Evolutionary conservation across 2,888 invertebrate genomes (phyloP).

Genomic region (Andrena fulva): DNA sequence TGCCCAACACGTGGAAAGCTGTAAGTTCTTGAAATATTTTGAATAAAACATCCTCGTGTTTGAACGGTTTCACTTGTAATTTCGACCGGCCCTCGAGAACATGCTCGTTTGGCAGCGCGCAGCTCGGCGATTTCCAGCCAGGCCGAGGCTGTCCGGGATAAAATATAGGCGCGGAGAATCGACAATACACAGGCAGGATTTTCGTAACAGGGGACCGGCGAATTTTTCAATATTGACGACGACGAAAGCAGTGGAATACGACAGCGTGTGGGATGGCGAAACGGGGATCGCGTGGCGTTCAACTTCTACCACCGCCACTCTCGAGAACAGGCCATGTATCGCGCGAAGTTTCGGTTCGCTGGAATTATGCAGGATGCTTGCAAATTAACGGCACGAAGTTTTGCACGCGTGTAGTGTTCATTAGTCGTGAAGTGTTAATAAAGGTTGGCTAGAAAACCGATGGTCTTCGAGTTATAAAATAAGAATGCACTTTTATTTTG

Average conservation of each 20-base stretch:
- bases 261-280: conserved; percentile 18
- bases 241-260: conserved; percentile 2
- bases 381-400: too few relatives aligned
- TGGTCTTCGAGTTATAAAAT: too few relatives aligned
- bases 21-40: conserved; percentile 1
- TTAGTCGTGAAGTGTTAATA: too few relatives aligned
- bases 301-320: conserved; percentile 6
- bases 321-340: background rate
- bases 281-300: conserved; percentile 5
- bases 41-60: background rate
- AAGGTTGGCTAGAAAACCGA: too few relatives aligned
- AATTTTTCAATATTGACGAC: conserved; percentile 29
- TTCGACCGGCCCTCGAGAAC: background rate
- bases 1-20: background rate
- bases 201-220: conserved; percentile 1
- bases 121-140: background rate
- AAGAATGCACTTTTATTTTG: too few relatives aligned
- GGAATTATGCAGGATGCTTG: background rate
- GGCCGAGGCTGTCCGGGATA: conserved; percentile 18
- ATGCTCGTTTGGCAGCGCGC: background rate
- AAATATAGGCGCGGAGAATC: conserved; percentile 17
- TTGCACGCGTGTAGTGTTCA: too few relatives aligned
- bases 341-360: background rate
- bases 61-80: conserved; percentile 17
- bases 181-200: conserved; percentile 1